Base-by-base conservation (phyloP, 2,888 invertebrate genomes). In the Pollenia labialis region DNA sequence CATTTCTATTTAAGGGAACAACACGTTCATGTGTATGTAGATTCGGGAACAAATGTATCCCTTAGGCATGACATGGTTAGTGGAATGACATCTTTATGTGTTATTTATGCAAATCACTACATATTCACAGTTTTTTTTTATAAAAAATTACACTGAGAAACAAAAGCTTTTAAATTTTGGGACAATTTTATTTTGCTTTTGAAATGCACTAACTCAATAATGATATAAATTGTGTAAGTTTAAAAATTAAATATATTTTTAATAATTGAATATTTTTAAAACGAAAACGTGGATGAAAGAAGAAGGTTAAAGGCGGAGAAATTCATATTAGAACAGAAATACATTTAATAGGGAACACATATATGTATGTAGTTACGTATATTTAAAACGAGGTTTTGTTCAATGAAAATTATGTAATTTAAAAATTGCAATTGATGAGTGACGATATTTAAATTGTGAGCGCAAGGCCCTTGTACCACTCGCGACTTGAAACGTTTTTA, bases 81-180 rank as follows among this genome's bases (percentile, higher is more conserved):
- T 88, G 88, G 88, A 88, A 89, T 90, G 92, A 90, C 91, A 92
- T 92, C 91, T 92, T 92, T 92, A 92, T 92, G 92, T 89, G 91
- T 90, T 91, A 90, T 92, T 92, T 90, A 92, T 92, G 92, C 91
- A 91, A 92, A 92, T 92, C 91, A 88, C 58, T 66, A 74, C 68
- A 85, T 52, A 79, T 87, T 79, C 23, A 71, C 76, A 58, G 71
- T 58, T 58, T 74, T 14, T 74, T 14, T 23, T 81, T 50, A 66
- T 50, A 42, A 12, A 58, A 52, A 77, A 66, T 14, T 77, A 60
- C 79, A 84, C 77, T 60, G 54, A 64, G 50, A 79, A 56, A 83
- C 72, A 84, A 64, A 52, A 40, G 18, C 7, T 50, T n/a, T 10
- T 12, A 12, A 14, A 11, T 16, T 74, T 16, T 9, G 16, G 14